A percentile compares a stretch with the other conserved stretches of the same genome.
phyloP scores from a whole-genome alignment of 2,888 invertebrate genomes.

The Aleiodes alternator region DNA sequence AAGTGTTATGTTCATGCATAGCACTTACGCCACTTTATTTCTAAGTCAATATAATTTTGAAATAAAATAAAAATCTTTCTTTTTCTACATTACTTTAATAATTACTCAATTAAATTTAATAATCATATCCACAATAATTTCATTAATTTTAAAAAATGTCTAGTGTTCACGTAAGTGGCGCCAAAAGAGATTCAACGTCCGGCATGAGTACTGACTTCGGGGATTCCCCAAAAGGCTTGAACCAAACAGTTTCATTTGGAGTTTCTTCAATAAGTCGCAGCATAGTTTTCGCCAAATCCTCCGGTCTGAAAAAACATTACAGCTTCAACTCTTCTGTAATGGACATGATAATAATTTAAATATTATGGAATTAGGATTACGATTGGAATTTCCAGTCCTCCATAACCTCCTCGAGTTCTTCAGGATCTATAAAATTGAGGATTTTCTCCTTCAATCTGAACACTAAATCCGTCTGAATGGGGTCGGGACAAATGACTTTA shows the following conservation, averaged over 20 bases:
- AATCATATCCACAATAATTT: too few species aligned
- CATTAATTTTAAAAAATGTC: too few species aligned
- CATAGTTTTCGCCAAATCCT: neutral
- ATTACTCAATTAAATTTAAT: too few species aligned
- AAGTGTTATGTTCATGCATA: too few species aligned
- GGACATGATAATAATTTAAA: conserved; percentile 51
- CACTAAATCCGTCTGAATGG: conserved; percentile 65
- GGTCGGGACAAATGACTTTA: conserved; percentile 70
- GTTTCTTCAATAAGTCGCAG: conserved; percentile 23
- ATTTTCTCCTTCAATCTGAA: conserved; percentile 55
- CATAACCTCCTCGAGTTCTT: conserved; percentile 31
- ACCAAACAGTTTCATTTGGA: conserved; percentile 1
- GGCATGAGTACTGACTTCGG: neutral
- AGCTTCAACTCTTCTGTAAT: conserved; percentile 54
- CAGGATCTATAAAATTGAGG: conserved; percentile 60
- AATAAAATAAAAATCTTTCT: too few species aligned
- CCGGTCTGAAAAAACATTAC: neutral
- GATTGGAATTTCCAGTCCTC: too few species aligned
- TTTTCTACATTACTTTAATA: too few species aligned
- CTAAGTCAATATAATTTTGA: too few species aligned
- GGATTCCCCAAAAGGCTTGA: too few species aligned
- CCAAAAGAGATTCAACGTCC: too few species aligned
- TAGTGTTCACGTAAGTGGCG: too few species aligned
- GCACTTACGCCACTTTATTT: too few species aligned
- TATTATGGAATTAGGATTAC: conserved; percentile 39